phyloP scores from a whole-genome alignment of 2,888 invertebrate species.

The Synanthedon formicaeformis region DNA sequence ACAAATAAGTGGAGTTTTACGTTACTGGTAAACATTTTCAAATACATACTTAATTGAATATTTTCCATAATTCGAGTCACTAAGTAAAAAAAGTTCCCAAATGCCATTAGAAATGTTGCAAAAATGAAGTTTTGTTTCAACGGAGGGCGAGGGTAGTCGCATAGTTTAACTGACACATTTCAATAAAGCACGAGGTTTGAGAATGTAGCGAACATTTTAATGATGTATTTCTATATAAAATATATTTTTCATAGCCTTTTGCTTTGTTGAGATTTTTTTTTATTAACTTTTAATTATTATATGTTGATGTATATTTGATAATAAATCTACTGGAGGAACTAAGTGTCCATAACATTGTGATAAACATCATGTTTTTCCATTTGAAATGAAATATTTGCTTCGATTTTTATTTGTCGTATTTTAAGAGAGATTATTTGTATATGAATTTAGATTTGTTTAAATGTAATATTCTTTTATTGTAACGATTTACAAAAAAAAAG shows the following conservation, averaged over 20 bases:
- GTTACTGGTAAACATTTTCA: too few relatives aligned
- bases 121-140: slow-evolving; percentile 44
- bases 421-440: slow-evolving; percentile 66
- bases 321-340: slow-evolving; percentile 55
- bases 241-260: slow-evolving; percentile 35
- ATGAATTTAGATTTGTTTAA: slow-evolving; percentile 60
- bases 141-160: slow-evolving; percentile 46
- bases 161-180: slow-evolving; percentile 24
- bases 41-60: too few relatives aligned
- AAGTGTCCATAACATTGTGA: slow-evolving; percentile 67
- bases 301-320: slow-evolving; percentile 66
- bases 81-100: too few relatives aligned
- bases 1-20: too few relatives aligned
- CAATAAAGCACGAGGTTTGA: slow-evolving; percentile 57
- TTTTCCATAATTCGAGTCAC: too few relatives aligned
- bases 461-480: slow-evolving; percentile 55
- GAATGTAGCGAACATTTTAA: slow-evolving; percentile 10
- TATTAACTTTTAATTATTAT: slow-evolving; percentile 48
- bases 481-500: slow-evolving; percentile 44
- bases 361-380: slow-evolving; percentile 65
- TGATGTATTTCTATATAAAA: background rate
- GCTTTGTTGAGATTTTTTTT: slow-evolving; percentile 54
- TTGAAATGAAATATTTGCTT: slow-evolving; percentile 46
- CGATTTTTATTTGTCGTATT: slow-evolving; percentile 46
- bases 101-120: too few relatives aligned